These are phyloP conservation scores for Pristionchus exspectatus DNA, from an alignment of 2,888 invertebrate genomes.

Conservation along the genomic window DNA sequence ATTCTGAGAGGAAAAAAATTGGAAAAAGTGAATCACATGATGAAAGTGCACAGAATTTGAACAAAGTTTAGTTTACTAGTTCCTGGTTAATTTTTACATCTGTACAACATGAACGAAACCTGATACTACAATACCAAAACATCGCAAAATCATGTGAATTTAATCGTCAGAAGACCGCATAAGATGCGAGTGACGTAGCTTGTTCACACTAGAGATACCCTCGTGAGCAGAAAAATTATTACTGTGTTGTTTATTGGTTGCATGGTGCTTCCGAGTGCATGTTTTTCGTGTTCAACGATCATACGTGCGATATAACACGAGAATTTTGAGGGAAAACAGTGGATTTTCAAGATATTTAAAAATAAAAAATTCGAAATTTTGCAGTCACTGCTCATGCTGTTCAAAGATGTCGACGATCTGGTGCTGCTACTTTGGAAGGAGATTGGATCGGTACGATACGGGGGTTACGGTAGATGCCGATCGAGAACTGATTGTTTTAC, in stretches of 20 bases:
- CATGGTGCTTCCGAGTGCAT: not conserved
- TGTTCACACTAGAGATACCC: not conserved
- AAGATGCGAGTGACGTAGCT: not conserved
- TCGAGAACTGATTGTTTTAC: not conserved
- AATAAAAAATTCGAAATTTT: constrained; percentile 56
- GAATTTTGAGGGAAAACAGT: not conserved
- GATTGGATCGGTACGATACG: constrained; percentile 43
- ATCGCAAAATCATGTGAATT: not conserved
- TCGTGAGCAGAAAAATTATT: not conserved
- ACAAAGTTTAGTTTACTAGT: not conserved
- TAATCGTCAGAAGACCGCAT: not conserved
- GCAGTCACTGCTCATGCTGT: constrained; percentile 92
- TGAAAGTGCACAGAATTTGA: not conserved
- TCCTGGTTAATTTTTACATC: not conserved
- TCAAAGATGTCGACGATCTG: constrained; percentile 93
- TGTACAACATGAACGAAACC: not conserved
- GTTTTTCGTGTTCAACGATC: not conserved
- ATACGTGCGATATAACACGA: not conserved
- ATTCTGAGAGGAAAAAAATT: not conserved
- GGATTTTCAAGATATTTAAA: too few relatives aligned
- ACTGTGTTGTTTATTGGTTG: not conserved
- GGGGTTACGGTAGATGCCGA: not conserved
- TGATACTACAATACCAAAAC: not conserved
- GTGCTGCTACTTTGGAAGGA: constrained; percentile 84
- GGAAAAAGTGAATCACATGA: not conserved